A percentile compares a stretch with the other conserved stretches of the same genome.
These are phyloP conservation scores for Carettochelys insculpta DNA, from an alignment of 2,113 vertebrate genomes.

Conservation along the genomic window DNA sequence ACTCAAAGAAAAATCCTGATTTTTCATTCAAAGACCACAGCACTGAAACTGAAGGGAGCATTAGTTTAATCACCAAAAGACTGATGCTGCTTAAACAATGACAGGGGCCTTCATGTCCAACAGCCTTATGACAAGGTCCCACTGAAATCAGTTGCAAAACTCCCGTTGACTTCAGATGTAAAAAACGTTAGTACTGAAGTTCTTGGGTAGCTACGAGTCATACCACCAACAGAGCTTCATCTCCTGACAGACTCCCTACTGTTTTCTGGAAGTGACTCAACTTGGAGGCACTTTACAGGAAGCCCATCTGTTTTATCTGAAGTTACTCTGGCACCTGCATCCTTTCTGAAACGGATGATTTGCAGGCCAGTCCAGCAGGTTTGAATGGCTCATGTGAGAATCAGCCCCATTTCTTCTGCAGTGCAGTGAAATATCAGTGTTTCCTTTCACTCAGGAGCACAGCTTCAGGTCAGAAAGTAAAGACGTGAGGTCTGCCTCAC, in stretches of 20 bases:
- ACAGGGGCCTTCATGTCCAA: not conserved
- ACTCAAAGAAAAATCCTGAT: constrained; percentile 14
- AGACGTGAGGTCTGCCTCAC: not conserved
- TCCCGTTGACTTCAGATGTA: not conserved
- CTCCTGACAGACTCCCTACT: not conserved
- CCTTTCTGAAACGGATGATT: constrained; percentile 31
- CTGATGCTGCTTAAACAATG: constrained; percentile 25
- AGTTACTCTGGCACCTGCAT: constrained; percentile 40
- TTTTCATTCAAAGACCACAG: constrained; percentile 19
- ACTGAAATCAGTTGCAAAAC: not conserved
- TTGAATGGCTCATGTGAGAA: constrained; percentile 8
- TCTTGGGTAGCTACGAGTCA: not conserved
- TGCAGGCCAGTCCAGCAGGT: constrained; percentile 14
- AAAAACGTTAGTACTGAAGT: not conserved
- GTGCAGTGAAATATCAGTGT: not conserved
- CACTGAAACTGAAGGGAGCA: constrained; percentile 26
- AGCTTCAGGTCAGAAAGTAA: not conserved
- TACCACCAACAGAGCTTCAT: not conserved
- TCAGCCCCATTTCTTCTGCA: constrained; percentile 9
- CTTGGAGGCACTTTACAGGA: constrained; percentile 19
- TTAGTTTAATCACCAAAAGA: not conserved
- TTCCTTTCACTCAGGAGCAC: constrained; percentile 12
- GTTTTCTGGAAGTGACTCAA: constrained; percentile 27
- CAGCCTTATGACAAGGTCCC: not conserved
- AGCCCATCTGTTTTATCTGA: constrained; percentile 34